phyloP scores from a whole-genome alignment of 2,888 invertebrate species.

The Peribatodes rhomboidaria region DNA sequence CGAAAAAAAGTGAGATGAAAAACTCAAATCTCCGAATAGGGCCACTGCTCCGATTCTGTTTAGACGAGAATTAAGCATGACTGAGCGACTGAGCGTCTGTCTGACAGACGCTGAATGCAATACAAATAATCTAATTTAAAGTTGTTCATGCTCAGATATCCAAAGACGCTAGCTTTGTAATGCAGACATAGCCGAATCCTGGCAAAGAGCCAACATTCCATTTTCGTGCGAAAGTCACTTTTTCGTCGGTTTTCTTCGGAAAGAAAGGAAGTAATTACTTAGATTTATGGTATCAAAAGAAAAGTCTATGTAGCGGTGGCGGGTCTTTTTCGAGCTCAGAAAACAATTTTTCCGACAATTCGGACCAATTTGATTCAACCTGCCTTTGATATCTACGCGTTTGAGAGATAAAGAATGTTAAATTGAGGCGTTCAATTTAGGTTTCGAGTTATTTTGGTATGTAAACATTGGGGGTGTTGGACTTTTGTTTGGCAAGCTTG shows the following conservation, averaged over 20 bases:
- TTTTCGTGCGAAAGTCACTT: constrained; percentile 72
- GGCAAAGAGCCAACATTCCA: constrained; percentile 69
- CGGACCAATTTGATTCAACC: constrained; percentile 39
- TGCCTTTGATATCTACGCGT: constrained; percentile 30
- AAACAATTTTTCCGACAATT: constrained; percentile 43
- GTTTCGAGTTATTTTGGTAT: constrained; percentile 21
- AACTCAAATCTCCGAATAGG: too few relatives aligned
- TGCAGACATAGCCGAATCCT: constrained; percentile 65
- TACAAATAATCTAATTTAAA: constrained; percentile 39
- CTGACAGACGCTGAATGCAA: constrained; percentile 38
- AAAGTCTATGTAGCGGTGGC: constrained; percentile 54
- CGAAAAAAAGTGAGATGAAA: too few relatives aligned
- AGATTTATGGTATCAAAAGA: constrained; percentile 77
- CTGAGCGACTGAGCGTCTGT: constrained; percentile 13
- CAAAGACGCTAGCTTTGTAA: constrained; percentile 52
- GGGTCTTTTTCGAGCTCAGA: constrained; percentile 45
- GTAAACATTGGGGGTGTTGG: constrained; percentile 17
- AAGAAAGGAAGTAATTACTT: constrained; percentile 80
- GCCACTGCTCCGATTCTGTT: constrained; percentile 14
- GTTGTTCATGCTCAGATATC: constrained; percentile 33
- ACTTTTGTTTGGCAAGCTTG: constrained; percentile 21
- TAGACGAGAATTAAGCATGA: constrained; percentile 29
- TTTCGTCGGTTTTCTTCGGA: constrained; percentile 63
- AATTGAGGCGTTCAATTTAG: constrained; percentile 25
- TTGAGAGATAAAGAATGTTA: constrained; percentile 27